Evolutionary conservation across 2,888 invertebrate genomes (phyloP).

Genomic region (Drosophila nr. perissopoda): DNA sequence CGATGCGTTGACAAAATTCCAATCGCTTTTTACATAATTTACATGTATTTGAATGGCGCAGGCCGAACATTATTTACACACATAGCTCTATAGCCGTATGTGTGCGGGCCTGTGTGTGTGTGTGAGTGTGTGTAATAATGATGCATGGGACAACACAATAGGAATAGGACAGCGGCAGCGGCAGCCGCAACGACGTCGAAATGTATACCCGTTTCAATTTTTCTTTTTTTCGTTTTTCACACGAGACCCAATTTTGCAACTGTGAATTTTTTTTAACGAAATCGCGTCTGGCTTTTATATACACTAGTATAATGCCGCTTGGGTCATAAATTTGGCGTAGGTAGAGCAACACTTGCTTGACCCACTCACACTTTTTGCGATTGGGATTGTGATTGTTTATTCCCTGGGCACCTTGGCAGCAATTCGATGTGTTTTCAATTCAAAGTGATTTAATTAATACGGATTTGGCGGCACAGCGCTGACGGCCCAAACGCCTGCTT

Average conservation of each 20-base stretch:
- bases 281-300: slow-evolving; percentile 26
- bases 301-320: slow-evolving; percentile 29
- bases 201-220: slow-evolving; percentile 64
- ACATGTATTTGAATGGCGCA: slow-evolving; percentile 65
- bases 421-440: slow-evolving; percentile 51
- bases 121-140: slow-evolving; percentile 15
- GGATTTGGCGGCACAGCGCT: slow-evolving; percentile 58
- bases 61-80: slow-evolving; percentile 42
- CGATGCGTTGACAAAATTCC: slow-evolving; percentile 64
- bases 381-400: slow-evolving; percentile 39
- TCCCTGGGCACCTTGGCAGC: slow-evolving; percentile 50
- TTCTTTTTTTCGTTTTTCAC: slow-evolving; percentile 17
- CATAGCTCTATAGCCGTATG: neutral
- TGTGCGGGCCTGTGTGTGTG: slow-evolving; percentile 1
- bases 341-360: slow-evolving; percentile 54
- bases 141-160: slow-evolving; percentile 51
- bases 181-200: slow-evolving; percentile 44
- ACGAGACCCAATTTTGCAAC: slow-evolving; percentile 61
- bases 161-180: slow-evolving; percentile 27
- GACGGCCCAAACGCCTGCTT: slow-evolving; percentile 48
- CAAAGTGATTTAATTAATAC: slow-evolving; percentile 73
- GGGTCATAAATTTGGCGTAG: slow-evolving; percentile 38
- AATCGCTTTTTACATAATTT: slow-evolving; percentile 71
- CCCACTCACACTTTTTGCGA: slow-evolving; percentile 36
- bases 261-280: slow-evolving; percentile 24